Evolutionary conservation across 2,113 vertebrate species (phyloP), one percentile per base, ranked within the genome.

Genomic region (Gnathonemus echidnorhynchus): DNA sequence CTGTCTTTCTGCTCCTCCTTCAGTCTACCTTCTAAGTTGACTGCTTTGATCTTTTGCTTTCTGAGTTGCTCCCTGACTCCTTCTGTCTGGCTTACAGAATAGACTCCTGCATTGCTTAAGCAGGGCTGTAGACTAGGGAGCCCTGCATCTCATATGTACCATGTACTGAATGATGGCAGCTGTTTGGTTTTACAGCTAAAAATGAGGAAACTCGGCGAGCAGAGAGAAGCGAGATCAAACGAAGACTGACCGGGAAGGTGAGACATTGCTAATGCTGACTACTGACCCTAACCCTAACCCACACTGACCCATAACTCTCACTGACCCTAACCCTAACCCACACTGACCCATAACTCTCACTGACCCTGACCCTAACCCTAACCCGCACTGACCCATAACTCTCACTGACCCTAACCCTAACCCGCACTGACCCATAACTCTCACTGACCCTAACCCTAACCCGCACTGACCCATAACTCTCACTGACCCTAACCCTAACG

Each of bases 241-340:
- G 98, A 48, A 96, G 98, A 84, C 97, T 99, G 90, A 99, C 98
- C 35, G 97, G 98, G 95, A 99, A 99, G 98, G 98, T 99, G 95
- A 56, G 87, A 42, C 74, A 0, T 10, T 3, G 87, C 17, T 35
- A 11, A 89, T 31, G 13, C 85, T 21, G 50, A 88, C 92, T 90
- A 19, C 90, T 56, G 27, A 89, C 58, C 10, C 85, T 39, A 27
- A 89, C 58, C 5, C 74, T 45, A 27, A 24, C 88, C 86, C 10
- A 10, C 89, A 24, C 58, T 53, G 31, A 24, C 19, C 53, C 19
- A 9, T 53, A 50, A 52, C 50, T 3, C 50, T 3, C 50, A 52
- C 66, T 52, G 50, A 15, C 50, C 50, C 13, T 52, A 52, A 52
- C 2, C 1, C 56, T 50, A 27, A 21, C 86, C 86, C 17, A 9